Evolutionary conservation across 2,113 vertebrate genomes (phyloP).

Genomic region (Gobio gobio): DNA sequence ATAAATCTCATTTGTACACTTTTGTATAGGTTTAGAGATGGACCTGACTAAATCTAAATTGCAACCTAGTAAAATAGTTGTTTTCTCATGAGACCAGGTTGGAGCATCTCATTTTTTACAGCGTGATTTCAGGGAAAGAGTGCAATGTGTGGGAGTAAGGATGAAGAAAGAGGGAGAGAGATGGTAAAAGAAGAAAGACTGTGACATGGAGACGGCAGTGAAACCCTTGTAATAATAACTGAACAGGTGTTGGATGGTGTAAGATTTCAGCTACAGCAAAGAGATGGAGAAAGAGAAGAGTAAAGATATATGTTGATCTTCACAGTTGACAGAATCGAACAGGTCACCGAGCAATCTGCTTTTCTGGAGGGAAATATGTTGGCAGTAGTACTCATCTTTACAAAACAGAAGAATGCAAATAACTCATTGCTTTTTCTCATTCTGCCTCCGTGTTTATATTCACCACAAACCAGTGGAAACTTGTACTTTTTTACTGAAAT

Average conservation of each 20-base stretch:
- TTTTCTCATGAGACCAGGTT: background rate
- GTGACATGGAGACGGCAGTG: slow-evolving; percentile 66
- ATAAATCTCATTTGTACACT: no score
- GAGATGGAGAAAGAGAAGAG: slow-evolving; percentile 63
- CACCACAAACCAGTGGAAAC: background rate
- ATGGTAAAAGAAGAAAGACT: slow-evolving; percentile 53
- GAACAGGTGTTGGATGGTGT: slow-evolving; percentile 81
- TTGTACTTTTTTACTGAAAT: background rate
- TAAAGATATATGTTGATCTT: slow-evolving; percentile 78
- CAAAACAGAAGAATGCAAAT: slow-evolving; percentile 30
- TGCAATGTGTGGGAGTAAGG: background rate
- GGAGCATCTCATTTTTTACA: background rate
- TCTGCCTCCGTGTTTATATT: background rate
- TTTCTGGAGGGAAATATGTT: slow-evolving; percentile 69
- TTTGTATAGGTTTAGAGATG: no score
- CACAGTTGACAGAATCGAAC: slow-evolving; percentile 70
- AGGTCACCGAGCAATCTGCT: slow-evolving; percentile 70
- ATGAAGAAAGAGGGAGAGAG: slow-evolving; percentile 1
- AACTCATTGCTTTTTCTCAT: background rate
- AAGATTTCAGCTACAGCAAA: slow-evolving; percentile 72
- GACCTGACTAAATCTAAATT: background rate
- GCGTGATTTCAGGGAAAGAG: background rate
- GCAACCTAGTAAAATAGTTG: background rate
- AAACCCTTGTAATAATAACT: slow-evolving; percentile 77
- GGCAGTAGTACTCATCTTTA: slow-evolving; percentile 67